A percentile compares a stretch with the other conserved stretches of the same genome.
These are phyloP conservation scores for Oscheius sp. DNA, from an alignment of 1,140 invertebrate genomes.

Conservation along the genomic window DNA sequence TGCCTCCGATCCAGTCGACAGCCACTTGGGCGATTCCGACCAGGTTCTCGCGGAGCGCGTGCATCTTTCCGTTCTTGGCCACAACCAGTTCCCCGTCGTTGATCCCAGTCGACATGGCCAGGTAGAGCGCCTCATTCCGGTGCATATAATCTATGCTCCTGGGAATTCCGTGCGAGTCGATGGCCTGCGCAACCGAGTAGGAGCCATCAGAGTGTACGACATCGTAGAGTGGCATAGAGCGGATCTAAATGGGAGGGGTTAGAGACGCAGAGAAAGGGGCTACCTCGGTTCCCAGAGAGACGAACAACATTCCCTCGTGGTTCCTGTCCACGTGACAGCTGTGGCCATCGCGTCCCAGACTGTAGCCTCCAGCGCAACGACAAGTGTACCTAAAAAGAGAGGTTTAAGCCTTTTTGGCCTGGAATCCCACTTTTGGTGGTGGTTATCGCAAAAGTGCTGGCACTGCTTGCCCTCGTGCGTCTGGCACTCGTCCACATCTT, in stretches of 20 bases:
- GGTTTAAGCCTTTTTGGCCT: not conserved
- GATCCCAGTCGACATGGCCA: constrained; percentile 5
- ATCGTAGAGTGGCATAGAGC: constrained; percentile 20
- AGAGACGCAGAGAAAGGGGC: not conserved
- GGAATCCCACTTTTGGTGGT: not conserved
- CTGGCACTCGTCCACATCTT: constrained; percentile 26
- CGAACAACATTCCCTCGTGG: constrained; percentile 8
- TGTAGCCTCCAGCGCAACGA: constrained; percentile 21
- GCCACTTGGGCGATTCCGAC: constrained; percentile 22
- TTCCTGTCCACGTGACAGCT: constrained; percentile 18
- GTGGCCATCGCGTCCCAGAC: constrained; percentile 12
- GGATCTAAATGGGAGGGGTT: constrained; percentile 16
- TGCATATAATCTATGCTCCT: constrained; percentile 9
- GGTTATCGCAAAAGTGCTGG: constrained; percentile 25
- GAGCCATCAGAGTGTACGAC: not conserved
- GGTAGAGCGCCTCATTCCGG: constrained; percentile 8
- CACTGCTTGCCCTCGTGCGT: constrained; percentile 16
- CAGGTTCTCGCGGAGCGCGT: constrained; percentile 22
- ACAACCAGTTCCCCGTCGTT: constrained; percentile 7
- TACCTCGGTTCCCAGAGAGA: constrained; percentile 18
- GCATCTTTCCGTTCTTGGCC: constrained; percentile 11
- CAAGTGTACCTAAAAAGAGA: constrained; percentile 18
- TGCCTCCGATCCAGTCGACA: constrained; percentile 30
- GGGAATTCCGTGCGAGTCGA: constrained; percentile 1
- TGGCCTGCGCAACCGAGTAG: not conserved